Percentiles rank a stretch among this genome's conserved stretches.
phyloP scores from a whole-genome alignment of 2,888 invertebrate species.

The Agriopis leucophaearia region DNA sequence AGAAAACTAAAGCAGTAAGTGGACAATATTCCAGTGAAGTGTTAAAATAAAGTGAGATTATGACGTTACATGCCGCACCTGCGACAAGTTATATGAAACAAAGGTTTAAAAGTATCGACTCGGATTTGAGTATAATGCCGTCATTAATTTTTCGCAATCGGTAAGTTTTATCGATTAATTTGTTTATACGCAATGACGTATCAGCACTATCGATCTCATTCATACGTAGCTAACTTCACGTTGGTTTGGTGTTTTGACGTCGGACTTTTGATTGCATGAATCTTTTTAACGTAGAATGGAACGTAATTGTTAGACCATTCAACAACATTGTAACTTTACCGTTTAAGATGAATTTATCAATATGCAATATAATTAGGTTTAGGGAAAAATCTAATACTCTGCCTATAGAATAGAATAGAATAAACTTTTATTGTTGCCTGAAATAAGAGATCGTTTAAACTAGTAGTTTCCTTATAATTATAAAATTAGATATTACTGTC shows the following conservation, averaged over 20 bases:
- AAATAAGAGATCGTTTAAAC: no score
- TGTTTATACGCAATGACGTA: constrained; percentile 61
- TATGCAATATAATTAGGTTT: no score
- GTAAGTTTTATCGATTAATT: constrained; percentile 77
- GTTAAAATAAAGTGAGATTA: constrained; percentile 77
- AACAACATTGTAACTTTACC: background rate
- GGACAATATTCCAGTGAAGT: constrained; percentile 67
- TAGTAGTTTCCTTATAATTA: no score
- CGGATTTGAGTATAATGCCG: constrained; percentile 84
- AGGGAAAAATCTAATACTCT: no score
- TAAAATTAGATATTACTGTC: no score
- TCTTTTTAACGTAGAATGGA: constrained; percentile 51
- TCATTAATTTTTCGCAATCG: constrained; percentile 88
- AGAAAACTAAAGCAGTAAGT: constrained; percentile 68
- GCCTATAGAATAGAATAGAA: no score
- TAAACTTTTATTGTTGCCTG: no score
- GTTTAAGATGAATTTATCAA: no score
- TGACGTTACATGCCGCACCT: constrained; percentile 84
- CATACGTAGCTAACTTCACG: constrained; percentile 57
- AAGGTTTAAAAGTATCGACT: constrained; percentile 79
- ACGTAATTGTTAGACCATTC: constrained; percentile 39
- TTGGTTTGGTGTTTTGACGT: constrained; percentile 42
- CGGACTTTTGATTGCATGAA: constrained; percentile 7
- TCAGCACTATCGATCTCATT: constrained; percentile 54
- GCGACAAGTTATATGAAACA: constrained; percentile 82